These are phyloP conservation scores for Sebastes taczanowskii DNA, from an alignment of 2,797 vertebrate genomes.

Conservation along the genomic window DNA sequence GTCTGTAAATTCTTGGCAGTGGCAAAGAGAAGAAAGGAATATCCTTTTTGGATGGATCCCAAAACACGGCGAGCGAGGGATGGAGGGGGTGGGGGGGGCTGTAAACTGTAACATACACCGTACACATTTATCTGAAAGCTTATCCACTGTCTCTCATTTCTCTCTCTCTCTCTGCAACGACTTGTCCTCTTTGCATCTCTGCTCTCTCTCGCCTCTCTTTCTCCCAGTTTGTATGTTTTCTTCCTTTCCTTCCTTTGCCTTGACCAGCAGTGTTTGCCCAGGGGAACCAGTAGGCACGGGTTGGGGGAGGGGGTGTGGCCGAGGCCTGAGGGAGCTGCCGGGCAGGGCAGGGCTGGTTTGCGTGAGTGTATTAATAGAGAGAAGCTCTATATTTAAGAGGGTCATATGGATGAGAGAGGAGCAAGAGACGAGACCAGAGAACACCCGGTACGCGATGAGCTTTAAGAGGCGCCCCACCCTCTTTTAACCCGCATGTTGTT, in stretches of 20 bases:
- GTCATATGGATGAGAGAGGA: slow-evolving; percentile 64
- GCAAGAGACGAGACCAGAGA: slow-evolving; percentile 46
- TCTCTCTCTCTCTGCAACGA: not conserved
- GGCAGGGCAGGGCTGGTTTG: slow-evolving; percentile 54
- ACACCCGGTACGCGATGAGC: slow-evolving; percentile 40
- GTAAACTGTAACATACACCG: slow-evolving; percentile 57
- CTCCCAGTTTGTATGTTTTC: not conserved
- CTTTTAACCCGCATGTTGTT: slow-evolving; percentile 54
- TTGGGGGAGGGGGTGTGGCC: slow-evolving; percentile 8
- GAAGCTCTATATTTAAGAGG: slow-evolving; percentile 75
- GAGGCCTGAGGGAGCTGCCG: slow-evolving; percentile 32
- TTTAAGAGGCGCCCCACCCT: slow-evolving; percentile 61
- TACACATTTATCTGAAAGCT: slow-evolving; percentile 56
- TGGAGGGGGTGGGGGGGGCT: not conserved
- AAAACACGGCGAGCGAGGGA: slow-evolving; percentile 34
- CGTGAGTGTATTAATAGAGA: slow-evolving; percentile 76
- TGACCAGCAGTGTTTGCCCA: slow-evolving; percentile 38
- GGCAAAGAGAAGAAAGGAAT: slow-evolving; percentile 66
- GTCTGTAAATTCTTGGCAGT: slow-evolving; percentile 67
- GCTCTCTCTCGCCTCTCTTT: not conserved
- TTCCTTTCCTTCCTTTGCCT: slow-evolving; percentile 14
- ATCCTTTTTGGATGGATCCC: slow-evolving; percentile 68
- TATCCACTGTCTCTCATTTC: slow-evolving; percentile 36
- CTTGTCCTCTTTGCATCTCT: not conserved
- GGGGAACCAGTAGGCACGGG: slow-evolving; percentile 1